Evolutionary conservation across 1,140 invertebrate species (phyloP).

Genomic region (Capitella teleta): DNA sequence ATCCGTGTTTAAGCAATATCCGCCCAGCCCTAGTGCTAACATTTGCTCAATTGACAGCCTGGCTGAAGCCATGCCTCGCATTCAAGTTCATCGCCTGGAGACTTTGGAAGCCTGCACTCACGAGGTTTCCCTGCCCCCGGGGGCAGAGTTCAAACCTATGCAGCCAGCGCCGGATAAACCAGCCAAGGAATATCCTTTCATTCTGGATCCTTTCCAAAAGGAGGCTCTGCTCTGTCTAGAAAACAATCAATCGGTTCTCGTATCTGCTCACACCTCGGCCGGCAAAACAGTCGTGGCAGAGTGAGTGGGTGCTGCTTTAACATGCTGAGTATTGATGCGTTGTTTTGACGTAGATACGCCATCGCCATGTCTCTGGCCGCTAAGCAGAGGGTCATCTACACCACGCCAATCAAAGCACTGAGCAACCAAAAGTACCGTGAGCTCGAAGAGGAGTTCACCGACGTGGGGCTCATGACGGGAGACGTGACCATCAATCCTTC

Average conservation of each 20-base stretch:
- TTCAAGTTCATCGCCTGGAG: slow-evolving; percentile 75
- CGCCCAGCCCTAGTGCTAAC: too few species aligned
- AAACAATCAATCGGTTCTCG: slow-evolving; percentile 91
- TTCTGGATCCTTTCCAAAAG: slow-evolving; percentile 95
- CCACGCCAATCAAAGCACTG: slow-evolving; percentile 97
- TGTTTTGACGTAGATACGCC: slow-evolving; percentile 47
- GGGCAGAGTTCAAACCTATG: slow-evolving; percentile 65
- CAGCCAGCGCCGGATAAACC: slow-evolving; percentile 38
- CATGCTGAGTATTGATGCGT: not conserved
- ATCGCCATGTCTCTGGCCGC: slow-evolving; percentile 58
- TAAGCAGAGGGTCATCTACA: slow-evolving; percentile 93
- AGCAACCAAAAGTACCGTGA: slow-evolving; percentile 99
- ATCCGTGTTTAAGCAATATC: too few species aligned
- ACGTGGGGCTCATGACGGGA: slow-evolving; percentile 95
- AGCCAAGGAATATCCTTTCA: slow-evolving; percentile 87
- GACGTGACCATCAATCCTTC: slow-evolving; percentile 98
- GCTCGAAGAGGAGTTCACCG: slow-evolving; percentile 89
- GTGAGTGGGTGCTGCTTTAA: slow-evolving; percentile 50
- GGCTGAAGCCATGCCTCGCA: slow-evolving; percentile 39
- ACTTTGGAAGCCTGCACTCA: slow-evolving; percentile 81
- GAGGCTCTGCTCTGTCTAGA: slow-evolving; percentile 96
- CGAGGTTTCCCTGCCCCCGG: slow-evolving; percentile 80
- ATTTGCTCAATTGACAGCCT: slow-evolving; percentile 15
- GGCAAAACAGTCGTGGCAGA: slow-evolving; percentile 99
- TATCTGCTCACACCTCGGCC: slow-evolving; percentile 98